phyloP scores from a whole-genome alignment of 2,113 vertebrate species.

The Pangasianodon hypophthalmus region DNA sequence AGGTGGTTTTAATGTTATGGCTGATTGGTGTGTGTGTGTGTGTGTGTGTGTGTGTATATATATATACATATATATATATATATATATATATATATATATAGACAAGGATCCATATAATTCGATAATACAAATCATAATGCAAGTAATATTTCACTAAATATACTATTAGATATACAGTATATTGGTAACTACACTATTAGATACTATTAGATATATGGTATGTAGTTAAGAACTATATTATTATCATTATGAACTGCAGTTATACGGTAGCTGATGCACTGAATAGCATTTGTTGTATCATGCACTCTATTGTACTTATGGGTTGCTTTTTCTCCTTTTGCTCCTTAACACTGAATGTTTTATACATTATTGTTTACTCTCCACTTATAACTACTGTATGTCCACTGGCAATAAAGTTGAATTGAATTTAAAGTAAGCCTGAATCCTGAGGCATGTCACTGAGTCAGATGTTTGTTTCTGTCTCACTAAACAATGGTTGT shows the following conservation, averaged over 20 bases:
- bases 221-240: neutral
- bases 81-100: no score
- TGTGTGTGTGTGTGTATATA: no score
- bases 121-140: no score
- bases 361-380: neutral
- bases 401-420: neutral
- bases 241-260: neutral
- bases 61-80: no score
- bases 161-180: no score
- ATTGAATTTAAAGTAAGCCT: neutral
- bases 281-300: neutral
- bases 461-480: neutral
- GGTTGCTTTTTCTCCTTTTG: neutral
- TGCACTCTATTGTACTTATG: neutral
- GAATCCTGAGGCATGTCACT: neutral
- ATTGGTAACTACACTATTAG: neutral
- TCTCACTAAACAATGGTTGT: neutral
- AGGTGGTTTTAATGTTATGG: no score
- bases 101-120: no score
- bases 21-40: no score
- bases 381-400: neutral
- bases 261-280: neutral
- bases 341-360: neutral
- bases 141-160: no score
- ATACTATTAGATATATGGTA: neutral